Evolutionary conservation across 2,888 invertebrate species (phyloP).

Genomic region (Morpho deidamia): DNA sequence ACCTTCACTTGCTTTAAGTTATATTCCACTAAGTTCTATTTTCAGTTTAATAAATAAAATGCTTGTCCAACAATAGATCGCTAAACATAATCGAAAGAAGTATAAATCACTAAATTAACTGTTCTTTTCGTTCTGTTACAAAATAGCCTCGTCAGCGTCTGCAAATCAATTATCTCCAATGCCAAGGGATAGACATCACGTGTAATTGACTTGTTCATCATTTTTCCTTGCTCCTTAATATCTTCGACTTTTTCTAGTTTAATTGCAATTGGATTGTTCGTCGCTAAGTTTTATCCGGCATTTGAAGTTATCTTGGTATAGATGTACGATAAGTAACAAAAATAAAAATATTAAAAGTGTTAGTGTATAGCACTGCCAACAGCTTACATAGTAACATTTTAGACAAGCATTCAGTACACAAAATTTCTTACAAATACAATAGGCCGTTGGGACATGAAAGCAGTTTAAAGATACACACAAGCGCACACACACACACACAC

Average conservation of each 20-base stretch:
- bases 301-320: not conserved
- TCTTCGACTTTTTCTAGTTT: conserved; percentile 8
- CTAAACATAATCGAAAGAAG: conserved; percentile 14
- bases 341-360: too few relatives aligned
- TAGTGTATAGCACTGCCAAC: too few relatives aligned
- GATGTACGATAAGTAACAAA: too few relatives aligned
- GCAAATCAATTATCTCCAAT: conserved; percentile 50
- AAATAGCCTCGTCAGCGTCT: conserved; percentile 49
- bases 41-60: not conserved
- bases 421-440: too few relatives aligned
- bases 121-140: conserved; percentile 45
- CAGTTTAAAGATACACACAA: too few relatives aligned
- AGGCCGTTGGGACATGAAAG: too few relatives aligned
- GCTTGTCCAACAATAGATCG: conserved; percentile 4
- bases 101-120: conserved; percentile 49
- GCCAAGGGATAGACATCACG: conserved; percentile 40
- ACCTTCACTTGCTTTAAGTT: too few relatives aligned
- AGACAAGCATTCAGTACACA: too few relatives aligned
- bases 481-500: too few relatives aligned
- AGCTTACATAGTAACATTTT: too few relatives aligned
- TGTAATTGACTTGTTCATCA: conserved; percentile 50
- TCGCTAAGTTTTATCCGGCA: not conserved
- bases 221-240: conserved; percentile 30
- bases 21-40: not conserved
- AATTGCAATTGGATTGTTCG: conserved; percentile 4